Conservation (phyloP, 2,797 vertebrate genomes). For the Momotus momota region DNA sequence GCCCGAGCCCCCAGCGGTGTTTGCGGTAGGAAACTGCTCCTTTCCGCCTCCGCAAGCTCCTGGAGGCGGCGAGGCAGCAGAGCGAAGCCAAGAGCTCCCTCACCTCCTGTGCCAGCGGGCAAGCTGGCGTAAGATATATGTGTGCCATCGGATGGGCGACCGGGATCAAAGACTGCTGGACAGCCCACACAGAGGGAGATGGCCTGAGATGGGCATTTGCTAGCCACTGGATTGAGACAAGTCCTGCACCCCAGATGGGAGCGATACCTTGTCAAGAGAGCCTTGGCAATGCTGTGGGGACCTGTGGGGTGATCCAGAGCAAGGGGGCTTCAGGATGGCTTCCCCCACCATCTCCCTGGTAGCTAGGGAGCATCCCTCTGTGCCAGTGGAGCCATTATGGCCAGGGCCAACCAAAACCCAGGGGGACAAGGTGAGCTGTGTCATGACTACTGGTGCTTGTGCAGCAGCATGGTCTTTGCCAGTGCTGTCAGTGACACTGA, state of each 20-base stretch:
- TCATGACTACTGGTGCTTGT: background rate
- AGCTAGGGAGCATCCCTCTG: background rate
- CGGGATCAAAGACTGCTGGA: background rate
- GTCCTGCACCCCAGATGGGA: background rate
- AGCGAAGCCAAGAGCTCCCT: background rate
- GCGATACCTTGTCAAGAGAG: background rate
- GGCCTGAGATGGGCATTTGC: background rate
- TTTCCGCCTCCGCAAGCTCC: background rate
- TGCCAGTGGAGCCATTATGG: rapidly evolving
- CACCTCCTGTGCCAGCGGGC: background rate
- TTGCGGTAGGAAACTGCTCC: background rate
- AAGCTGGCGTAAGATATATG: rapidly evolving
- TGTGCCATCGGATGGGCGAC: rapidly evolving
- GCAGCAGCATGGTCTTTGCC: background rate
- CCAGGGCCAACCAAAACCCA: background rate
- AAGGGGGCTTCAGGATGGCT: background rate
- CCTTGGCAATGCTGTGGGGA: background rate
- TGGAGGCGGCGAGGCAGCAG: rapidly evolving
- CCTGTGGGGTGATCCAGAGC: background rate
- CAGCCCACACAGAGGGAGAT: rapidly evolving
- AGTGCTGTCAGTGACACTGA: background rate
- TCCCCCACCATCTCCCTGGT: background rate
- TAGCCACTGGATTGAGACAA: background rate
- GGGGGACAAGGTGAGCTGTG: background rate
- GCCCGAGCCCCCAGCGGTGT: background rate